Evolutionary conservation across 2,888 invertebrate genomes (phyloP), one percentile per base, ranked within the genome.

Genomic region (Muschampia plurimacula): DNA sequence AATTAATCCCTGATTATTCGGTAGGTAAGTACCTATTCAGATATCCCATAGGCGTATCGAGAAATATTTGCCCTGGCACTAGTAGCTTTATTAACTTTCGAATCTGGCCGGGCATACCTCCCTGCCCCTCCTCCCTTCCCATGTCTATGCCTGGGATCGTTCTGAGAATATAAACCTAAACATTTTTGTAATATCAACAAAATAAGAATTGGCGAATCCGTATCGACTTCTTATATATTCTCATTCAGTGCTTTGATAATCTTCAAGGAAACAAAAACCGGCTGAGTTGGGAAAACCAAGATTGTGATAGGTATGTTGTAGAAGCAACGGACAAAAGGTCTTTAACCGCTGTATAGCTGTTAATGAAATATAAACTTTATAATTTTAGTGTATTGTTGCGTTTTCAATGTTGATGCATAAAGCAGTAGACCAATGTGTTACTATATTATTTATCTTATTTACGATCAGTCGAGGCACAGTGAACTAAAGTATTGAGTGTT

Each of bases 271-370:
- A 67, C 41, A 62, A 67, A 41, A 83, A 83, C 82, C 80, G 80
- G 81, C 79, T 80, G 63, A 46, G 67, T 72, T 75, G 83, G 83
- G 78, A 84, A 85, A 84, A 81, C 84, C 85, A 77, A 78, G 74
- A 76, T n/a, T 60, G 67, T 41, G 28, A 62, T 65, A 57, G 62
- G 72, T 52, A 44, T 13, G 28, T 66, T 55, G 15, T 36, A 10
- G 22, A 12, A 13, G n/a, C 36, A 3, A 22, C 7, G 55, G n/a
- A 13, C 2, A 65, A 28, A 67, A 59, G 44, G 60, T 71, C 66
- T 39, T 49, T 52, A 67, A 15, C 12, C 1, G 5, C 12, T n/a
- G 7, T 32, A 10, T 12, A 39, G 49, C 6, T 60, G 22, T 49
- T 12, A 22, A n/a, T 52, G 15, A 28, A 72, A 62, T 60, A 41